Percentiles rank a stretch among this genome's conserved stretches.
Evolutionary conservation across 2,797 vertebrate species (phyloP).

Genomic region (Eupleurogrammus muticus): DNA sequence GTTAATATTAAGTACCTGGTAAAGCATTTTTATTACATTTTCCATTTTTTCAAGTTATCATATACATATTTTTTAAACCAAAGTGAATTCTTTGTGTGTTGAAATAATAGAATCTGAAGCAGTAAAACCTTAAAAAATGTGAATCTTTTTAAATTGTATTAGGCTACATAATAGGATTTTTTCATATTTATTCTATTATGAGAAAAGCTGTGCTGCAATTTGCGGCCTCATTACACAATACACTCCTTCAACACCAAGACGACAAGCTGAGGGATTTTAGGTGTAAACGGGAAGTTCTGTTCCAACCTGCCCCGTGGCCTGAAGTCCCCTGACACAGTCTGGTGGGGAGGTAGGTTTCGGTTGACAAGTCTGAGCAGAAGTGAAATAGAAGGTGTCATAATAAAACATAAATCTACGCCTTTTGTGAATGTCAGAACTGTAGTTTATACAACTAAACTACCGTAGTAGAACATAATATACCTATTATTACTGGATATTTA

Average conservation of each 20-base stretch:
- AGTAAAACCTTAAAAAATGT: not conserved
- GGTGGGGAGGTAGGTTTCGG: slow-evolving; percentile 71
- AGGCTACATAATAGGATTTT: not conserved
- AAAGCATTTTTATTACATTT: not conserved
- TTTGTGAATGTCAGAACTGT: slow-evolving; percentile 35
- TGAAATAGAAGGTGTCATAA: slow-evolving; percentile 12
- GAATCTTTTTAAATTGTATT: not conserved
- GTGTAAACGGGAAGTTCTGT: slow-evolving; percentile 64
- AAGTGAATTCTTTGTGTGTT: not conserved
- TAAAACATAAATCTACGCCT: too few species aligned
- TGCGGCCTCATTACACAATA: slow-evolving; percentile 47
- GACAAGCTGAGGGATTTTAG: slow-evolving; percentile 31
- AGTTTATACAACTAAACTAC: not conserved
- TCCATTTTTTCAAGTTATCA: too few species aligned
- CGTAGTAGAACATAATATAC: not conserved
- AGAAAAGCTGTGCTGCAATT: not conserved
- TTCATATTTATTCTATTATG: not conserved
- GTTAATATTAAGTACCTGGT: too few species aligned
- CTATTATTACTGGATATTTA: not conserved
- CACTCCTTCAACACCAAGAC: slow-evolving; percentile 1
- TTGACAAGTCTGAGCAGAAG: slow-evolving; percentile 76
- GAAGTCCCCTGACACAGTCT: slow-evolving; percentile 50
- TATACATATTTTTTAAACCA: too few species aligned
- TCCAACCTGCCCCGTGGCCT: slow-evolving; percentile 67
- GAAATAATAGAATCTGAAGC: not conserved